Percentiles rank a stretch among this genome's conserved stretches.
Evolutionary conservation across 2,888 invertebrate species (phyloP).

Genomic region (Dryococelus australis): DNA sequence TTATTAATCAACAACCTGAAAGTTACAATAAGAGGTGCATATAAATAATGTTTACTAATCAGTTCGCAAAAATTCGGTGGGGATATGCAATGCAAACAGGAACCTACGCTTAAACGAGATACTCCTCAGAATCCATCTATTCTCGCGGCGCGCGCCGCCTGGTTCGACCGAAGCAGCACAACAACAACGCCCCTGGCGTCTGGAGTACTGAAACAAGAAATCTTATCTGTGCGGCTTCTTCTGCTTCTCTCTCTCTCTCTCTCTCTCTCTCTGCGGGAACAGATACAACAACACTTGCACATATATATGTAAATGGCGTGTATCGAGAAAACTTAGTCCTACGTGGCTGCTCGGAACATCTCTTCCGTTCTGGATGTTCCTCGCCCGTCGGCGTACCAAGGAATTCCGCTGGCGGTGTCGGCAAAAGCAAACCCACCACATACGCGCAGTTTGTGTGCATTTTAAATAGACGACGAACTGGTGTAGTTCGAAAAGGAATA

Average conservation of each 20-base stretch:
- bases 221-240: not conserved
- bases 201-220: not conserved
- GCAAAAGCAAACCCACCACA: too few species aligned
- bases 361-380: not conserved
- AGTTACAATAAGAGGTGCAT: too few species aligned
- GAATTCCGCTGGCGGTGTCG: too few species aligned
- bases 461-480: too few species aligned
- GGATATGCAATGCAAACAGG: too few species aligned
- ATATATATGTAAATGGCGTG: constrained; percentile 12
- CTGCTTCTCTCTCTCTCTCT: not conserved
- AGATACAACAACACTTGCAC: constrained; percentile 7
- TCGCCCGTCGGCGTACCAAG: too few species aligned
- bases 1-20: too few species aligned
- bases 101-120: too few species aligned
- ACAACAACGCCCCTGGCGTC: not conserved
- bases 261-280: not conserved
- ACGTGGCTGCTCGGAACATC: not conserved
- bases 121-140: not conserved
- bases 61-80: too few species aligned
- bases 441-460: too few species aligned
- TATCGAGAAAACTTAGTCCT: not conserved
- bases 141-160: not conserved
- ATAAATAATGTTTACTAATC: too few species aligned
- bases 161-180: not conserved
- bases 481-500: too few species aligned